A percentile compares a stretch with the other conserved stretches of the same genome.
Conservation (phyloP, 1,140 invertebrate species). For the Lepeophtheirus salmonis region DNA sequence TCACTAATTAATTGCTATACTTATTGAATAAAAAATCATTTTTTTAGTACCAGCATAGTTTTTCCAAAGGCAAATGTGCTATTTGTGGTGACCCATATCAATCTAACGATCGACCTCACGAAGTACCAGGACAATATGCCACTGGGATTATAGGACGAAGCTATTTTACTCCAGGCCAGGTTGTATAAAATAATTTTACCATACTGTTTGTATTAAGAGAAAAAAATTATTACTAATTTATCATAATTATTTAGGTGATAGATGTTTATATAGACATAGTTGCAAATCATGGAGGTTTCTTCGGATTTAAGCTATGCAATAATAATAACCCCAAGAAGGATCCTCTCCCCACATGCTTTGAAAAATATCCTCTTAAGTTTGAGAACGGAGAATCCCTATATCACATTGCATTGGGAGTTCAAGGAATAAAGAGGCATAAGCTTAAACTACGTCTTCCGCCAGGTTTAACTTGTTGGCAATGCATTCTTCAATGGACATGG, state of each 20-base stretch:
- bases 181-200: too few relatives aligned
- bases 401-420: background rate
- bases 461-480: conserved; percentile 4
- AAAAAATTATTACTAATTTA: background rate
- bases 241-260: background rate
- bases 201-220: background rate
- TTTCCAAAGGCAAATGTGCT: conserved; percentile 5
- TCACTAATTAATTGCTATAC: too few relatives aligned
- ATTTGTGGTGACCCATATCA: conserved; percentile 14
- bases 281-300: conserved; percentile 12
- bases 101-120: background rate
- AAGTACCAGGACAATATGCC: conserved; percentile 7
- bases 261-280: conserved; percentile 11
- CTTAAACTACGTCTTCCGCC: background rate
- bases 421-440: background rate
- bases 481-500: conserved; percentile 11
- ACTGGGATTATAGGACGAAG: conserved; percentile 15
- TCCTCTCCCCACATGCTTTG: background rate
- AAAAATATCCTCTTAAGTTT: conserved; percentile 2
- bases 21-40: too few relatives aligned
- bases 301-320: conserved; percentile 1
- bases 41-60: background rate
- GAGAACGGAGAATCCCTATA: background rate
- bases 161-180: conserved; percentile 7
- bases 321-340: background rate